A percentile compares a stretch with the other conserved stretches of the same genome.
Evolutionary conservation across 2,113 vertebrate genomes (phyloP).

Genomic region (Penelope pileata): DNA sequence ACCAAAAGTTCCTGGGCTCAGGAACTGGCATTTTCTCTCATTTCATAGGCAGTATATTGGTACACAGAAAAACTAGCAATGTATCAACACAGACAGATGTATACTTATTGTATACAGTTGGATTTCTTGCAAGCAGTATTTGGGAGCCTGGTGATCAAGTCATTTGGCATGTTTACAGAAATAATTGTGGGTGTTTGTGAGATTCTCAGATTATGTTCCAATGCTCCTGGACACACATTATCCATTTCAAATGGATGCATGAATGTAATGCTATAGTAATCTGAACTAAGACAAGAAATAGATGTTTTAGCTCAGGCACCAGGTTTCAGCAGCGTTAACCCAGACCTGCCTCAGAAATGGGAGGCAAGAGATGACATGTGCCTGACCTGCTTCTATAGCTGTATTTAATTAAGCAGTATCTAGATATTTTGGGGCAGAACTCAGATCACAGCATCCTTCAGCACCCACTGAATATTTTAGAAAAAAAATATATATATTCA

Average conservation of each 20-base stretch:
- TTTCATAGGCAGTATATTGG: background rate
- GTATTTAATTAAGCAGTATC: background rate
- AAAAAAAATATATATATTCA: background rate
- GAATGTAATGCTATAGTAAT: background rate
- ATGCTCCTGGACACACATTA: background rate
- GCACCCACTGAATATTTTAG: background rate
- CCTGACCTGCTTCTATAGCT: background rate
- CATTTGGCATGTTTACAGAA: background rate
- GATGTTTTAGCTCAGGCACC: background rate
- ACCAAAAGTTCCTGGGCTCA: background rate
- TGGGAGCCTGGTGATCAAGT: background rate
- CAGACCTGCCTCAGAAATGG: background rate
- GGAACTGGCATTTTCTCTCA: background rate
- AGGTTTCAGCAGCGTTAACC: background rate
- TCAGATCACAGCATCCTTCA: background rate
- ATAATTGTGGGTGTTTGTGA: background rate
- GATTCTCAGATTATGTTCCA: background rate
- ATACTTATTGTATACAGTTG: accelerated
- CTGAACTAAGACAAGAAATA: background rate
- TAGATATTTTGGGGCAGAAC: background rate
- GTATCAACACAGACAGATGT: accelerated
- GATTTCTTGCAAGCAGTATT: background rate
- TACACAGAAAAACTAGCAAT: background rate
- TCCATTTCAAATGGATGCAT: background rate
- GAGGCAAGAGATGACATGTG: background rate